Evolutionary conservation across 2,113 vertebrate species (phyloP).

Genomic region (Halcyon senegalensis): DNA sequence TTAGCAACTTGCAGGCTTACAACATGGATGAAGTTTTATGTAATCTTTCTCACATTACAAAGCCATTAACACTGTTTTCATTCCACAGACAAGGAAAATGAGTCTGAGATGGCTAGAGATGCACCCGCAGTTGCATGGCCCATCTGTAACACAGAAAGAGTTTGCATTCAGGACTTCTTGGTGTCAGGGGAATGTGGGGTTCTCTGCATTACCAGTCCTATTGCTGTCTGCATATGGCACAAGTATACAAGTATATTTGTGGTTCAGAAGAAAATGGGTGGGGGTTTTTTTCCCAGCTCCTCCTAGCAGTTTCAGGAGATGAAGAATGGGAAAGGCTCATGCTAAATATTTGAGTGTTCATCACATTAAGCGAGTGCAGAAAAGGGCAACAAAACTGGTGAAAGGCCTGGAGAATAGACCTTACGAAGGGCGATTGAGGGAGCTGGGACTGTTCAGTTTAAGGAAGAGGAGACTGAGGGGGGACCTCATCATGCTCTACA

Average conservation of each 20-base stretch:
- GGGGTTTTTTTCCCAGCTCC: too few relatives aligned
- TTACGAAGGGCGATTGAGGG: too few relatives aligned
- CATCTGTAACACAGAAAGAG: not conserved
- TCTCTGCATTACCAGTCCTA: not conserved
- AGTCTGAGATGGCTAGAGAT: not conserved
- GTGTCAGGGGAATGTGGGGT: not conserved
- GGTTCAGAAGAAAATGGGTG: not conserved
- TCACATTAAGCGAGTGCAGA: not conserved
- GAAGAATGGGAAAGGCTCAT: not conserved
- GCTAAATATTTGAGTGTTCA: not conserved
- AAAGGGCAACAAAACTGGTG: too few relatives aligned
- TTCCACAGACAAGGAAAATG: not conserved
- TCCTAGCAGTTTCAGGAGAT: not conserved
- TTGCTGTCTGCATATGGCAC: not conserved
- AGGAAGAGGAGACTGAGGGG: too few relatives aligned
- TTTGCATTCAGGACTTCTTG: not conserved
- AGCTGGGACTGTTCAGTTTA: too few relatives aligned
- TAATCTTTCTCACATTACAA: not conserved
- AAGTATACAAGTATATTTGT: not conserved
- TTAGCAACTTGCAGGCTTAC: not conserved
- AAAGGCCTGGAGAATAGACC: too few relatives aligned
- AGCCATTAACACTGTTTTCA: not conserved
- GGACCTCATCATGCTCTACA: too few relatives aligned
- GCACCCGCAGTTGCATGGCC: too few relatives aligned
- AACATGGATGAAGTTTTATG: not conserved